Percentiles rank a stretch among this genome's conserved stretches.
Conservation (phyloP, 2,888 invertebrate genomes). For the Ophraella communa region DNA sequence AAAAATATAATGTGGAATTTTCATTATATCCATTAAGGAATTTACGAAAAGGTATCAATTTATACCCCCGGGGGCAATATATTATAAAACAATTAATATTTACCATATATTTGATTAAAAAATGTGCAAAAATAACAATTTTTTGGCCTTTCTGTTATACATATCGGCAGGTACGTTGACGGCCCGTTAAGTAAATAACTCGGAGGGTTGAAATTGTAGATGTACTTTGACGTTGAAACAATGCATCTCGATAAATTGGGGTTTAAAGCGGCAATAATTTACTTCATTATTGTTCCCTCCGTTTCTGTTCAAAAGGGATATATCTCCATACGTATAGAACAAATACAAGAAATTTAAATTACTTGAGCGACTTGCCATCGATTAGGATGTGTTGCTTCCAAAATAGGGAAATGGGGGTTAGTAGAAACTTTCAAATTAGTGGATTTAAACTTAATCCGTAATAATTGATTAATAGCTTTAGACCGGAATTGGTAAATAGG, state of each 20-base stretch:
- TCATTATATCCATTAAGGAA: conserved; percentile 1
- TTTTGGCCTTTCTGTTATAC: too few relatives aligned
- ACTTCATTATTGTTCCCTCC: conserved; percentile 31
- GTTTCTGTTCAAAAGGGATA: conserved; percentile 17
- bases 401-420: too few relatives aligned
- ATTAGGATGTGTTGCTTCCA: neutral
- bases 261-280: conserved; percentile 34
- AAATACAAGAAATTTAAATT: conserved; percentile 32
- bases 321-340: conserved; percentile 5
- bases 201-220: conserved; percentile 33
- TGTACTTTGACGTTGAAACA: conserved; percentile 33
- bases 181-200: conserved; percentile 27
- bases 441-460: neutral
- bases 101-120: too few relatives aligned
- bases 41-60: neutral
- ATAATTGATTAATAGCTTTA: neutral
- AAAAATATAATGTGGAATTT: conserved; percentile 18
- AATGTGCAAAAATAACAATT: too few relatives aligned
- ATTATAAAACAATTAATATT: too few relatives aligned
- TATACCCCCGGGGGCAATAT: neutral
- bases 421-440: neutral
- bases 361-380: conserved; percentile 10
- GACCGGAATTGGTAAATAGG: neutral
- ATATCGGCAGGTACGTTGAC: neutral
- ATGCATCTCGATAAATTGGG: conserved; percentile 35